Base-by-base conservation (phyloP, 2,888 invertebrate species). In the Cyclophora punctaria region DNA sequence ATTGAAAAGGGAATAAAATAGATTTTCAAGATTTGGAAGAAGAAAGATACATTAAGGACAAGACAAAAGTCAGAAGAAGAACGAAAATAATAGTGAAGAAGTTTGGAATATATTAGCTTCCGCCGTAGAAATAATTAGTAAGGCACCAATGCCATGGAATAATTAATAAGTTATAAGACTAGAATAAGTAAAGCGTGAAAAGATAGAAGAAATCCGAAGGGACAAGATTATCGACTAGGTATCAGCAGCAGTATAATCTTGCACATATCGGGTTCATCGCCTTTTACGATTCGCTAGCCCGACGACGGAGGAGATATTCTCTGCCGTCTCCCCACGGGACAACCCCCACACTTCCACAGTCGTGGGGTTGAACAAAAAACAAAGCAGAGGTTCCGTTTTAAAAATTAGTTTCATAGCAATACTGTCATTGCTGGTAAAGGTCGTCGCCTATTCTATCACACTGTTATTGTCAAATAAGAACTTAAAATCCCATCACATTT, bases 251-350 rank as follows among this genome's bases (percentile, higher is more conserved):
- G 20, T 20, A 20, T 20, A 20, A 44, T 40, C 46, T 46, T 44
- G 46, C 46, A 34, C 41, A 20, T 20, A 20, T 20, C 48, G 51
- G 45, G 51, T 48, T 45, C 45, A 48, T 43, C 48, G 45, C 42
- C 35, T 45, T 20, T 45, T 51, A 48, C 51, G 45, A 45, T 46
- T 45, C 51, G 48, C 40, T 51, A 35, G 48, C 50, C 47, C 50
- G 51, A 34, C 41, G 37, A 45, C 51, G 48, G 48, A 37, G 48
- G 48, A 44, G 7, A 4, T 48, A 48, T 51, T 51, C 48, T 51
- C 41, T 4, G 41, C 51, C 48, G 42, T 5, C 6, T n/a, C 45
- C 51, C 51, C 45, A 35, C 44, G 41, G 45, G 51, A 20, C 20
- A 20, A 20, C 20, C 20, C 20, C 20, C 20, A 20, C 20, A 20